Evolutionary conservation across 2,888 invertebrate genomes (phyloP).

Genomic region (Galeopsomyia nigrocyanea): DNA sequence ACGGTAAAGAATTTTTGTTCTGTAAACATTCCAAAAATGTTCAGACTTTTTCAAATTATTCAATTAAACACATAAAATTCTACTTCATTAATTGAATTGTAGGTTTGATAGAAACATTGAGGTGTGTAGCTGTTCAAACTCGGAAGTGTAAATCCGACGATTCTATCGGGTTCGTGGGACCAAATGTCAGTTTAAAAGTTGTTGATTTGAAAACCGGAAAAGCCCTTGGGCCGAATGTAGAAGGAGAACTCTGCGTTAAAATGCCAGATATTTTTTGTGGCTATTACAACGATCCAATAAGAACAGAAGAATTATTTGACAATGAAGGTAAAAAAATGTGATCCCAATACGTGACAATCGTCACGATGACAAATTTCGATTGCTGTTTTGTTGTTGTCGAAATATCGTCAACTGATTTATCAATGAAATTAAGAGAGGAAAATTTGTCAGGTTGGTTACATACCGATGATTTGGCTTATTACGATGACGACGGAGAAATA

Average conservation of each 20-base stretch:
- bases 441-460: slow-evolving; percentile 54
- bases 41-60: too few species aligned
- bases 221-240: slow-evolving; percentile 52
- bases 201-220: slow-evolving; percentile 49
- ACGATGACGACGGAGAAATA: slow-evolving; percentile 56
- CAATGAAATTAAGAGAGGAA: too few species aligned
- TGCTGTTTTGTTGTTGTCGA: too few species aligned
- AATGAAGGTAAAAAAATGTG: too few species aligned
- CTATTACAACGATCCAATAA: not conserved
- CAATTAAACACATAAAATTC: too few species aligned
- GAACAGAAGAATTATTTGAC: not conserved
- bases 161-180: slow-evolving; percentile 52
- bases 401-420: too few species aligned
- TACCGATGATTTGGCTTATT: slow-evolving; percentile 59
- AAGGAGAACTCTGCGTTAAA: slow-evolving; percentile 50
- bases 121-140: not conserved
- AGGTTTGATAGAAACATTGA: not conserved
- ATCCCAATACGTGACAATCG: too few species aligned
- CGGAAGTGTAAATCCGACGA: slow-evolving; percentile 37
- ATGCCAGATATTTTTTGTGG: not conserved
- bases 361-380: too few species aligned
- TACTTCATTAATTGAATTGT: slow-evolving; percentile 38
- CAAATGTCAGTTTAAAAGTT: slow-evolving; percentile 53
- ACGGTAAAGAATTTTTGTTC: too few species aligned
- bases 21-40: too few species aligned